Evolutionary conservation across 2,888 invertebrate genomes (phyloP).

Genomic region (Tenthredo notha): DNA sequence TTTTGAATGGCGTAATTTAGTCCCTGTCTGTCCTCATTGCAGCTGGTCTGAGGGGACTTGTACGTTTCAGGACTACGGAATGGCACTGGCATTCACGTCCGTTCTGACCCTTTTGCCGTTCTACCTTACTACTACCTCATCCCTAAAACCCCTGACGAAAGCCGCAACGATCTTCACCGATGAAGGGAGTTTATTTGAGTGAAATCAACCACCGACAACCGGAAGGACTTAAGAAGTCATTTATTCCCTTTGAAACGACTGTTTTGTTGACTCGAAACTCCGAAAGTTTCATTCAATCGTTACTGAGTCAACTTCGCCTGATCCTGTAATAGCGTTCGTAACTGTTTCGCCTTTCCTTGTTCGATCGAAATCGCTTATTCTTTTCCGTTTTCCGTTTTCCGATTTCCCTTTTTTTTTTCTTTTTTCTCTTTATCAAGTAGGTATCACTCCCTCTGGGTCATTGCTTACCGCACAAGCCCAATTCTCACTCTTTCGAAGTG

Average conservation of each 20-base stretch:
- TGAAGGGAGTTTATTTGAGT: slow-evolving; percentile 25
- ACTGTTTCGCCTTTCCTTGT: slow-evolving; percentile 12
- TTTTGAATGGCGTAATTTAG: not conserved
- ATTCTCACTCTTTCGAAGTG: not conserved
- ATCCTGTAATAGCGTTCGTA: slow-evolving; percentile 18
- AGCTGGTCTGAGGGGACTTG: not conserved
- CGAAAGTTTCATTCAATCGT: slow-evolving; percentile 40
- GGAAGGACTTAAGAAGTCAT: slow-evolving; percentile 37
- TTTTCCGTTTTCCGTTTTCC: no score
- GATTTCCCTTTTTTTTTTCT: not conserved
- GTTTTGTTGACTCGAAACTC: slow-evolving; percentile 47
- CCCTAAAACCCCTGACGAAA: not conserved
- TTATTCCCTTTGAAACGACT: slow-evolving; percentile 51
- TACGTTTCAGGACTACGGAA: not conserved
- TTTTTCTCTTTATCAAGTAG: not conserved
- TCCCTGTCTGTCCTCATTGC: not conserved
- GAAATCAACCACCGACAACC: slow-evolving; percentile 42
- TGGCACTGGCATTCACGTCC: not conserved
- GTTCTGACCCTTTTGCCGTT: not conserved
- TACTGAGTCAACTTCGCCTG: slow-evolving; percentile 26
- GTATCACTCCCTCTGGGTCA: no score
- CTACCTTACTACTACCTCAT: not conserved
- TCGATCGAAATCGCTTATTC: slow-evolving; percentile 12
- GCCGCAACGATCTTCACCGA: slow-evolving; percentile 7
- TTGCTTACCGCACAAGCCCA: not conserved